A percentile compares a stretch with the other conserved stretches of the same genome.
Conservation (phyloP, 2,113 vertebrate species). For the Oreochromis spilurus region DNA sequence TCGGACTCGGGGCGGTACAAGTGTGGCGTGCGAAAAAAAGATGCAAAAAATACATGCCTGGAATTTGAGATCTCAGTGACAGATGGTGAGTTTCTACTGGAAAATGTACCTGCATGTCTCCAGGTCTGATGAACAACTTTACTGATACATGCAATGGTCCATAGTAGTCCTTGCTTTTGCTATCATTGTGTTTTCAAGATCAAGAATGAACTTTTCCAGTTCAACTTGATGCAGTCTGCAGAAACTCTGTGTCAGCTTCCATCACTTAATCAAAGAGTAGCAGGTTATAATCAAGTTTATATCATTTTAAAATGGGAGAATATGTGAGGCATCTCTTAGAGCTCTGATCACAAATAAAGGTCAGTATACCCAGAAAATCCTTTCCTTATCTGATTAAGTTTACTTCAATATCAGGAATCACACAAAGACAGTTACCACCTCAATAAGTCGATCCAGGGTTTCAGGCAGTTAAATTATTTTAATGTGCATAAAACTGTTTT, state of each 20-base stretch:
- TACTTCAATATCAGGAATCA: background rate
- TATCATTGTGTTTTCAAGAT: background rate
- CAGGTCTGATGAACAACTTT: background rate
- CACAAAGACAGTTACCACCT: background rate
- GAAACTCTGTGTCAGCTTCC: rapidly evolving
- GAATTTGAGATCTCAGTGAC: background rate
- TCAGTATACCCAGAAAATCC: background rate
- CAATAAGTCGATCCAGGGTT: rapidly evolving
- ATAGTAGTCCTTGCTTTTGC: background rate
- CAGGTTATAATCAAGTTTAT: background rate
- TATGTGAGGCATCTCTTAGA: background rate
- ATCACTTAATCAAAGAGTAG: background rate
- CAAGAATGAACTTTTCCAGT: background rate
- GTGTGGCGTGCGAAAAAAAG: background rate
- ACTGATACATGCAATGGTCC: rapidly evolving
- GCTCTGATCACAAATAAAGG: background rate
- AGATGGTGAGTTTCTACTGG: background rate
- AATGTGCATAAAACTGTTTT: rapidly evolving
- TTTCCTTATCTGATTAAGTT: background rate
- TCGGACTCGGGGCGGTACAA: background rate
- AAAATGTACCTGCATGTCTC: background rate
- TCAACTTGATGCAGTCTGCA: background rate
- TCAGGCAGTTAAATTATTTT: background rate
- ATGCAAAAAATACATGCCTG: background rate
- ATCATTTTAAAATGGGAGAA: background rate